Evolutionary conservation across 2,113 vertebrate genomes (phyloP).

Genomic region (Talpa occidentalis): DNA sequence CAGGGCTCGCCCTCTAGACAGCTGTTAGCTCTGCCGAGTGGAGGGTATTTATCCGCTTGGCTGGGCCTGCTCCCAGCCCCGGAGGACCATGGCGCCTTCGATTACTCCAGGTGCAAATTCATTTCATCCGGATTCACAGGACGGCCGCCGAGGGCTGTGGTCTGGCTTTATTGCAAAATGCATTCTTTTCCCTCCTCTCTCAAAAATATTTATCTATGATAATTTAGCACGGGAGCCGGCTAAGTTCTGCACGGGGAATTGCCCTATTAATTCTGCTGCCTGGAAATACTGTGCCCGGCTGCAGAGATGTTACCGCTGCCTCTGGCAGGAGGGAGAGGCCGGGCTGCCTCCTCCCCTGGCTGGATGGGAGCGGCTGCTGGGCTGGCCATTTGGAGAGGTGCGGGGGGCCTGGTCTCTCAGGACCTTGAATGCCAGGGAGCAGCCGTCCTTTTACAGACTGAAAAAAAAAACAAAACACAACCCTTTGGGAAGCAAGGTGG

Average conservation of each 20-base stretch:
- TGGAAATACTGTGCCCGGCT: slow-evolving; percentile 79
- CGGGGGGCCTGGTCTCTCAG: not conserved
- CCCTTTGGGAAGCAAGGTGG: not conserved
- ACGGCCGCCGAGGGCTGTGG: slow-evolving; percentile 77
- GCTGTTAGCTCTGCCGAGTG: not conserved
- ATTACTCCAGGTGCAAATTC: slow-evolving; percentile 84
- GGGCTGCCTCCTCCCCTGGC: not conserved
- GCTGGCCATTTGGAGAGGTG: not conserved
- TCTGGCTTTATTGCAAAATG: slow-evolving; percentile 85
- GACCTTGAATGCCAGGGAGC: too few species aligned
- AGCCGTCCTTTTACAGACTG: not conserved
- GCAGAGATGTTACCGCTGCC: slow-evolving; percentile 58
- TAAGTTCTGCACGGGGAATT: slow-evolving; percentile 86
- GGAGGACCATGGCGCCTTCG: slow-evolving; percentile 78
- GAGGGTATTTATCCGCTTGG: slow-evolving; percentile 58
- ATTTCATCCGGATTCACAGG: slow-evolving; percentile 82
- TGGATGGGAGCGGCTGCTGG: not conserved
- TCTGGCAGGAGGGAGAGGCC: not conserved
- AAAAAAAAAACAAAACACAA: not conserved
- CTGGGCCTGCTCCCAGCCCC: slow-evolving; percentile 45
- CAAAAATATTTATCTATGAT: slow-evolving; percentile 88
- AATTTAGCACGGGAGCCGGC: slow-evolving; percentile 84
- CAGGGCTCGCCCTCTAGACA: slow-evolving; percentile 23
- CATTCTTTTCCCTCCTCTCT: slow-evolving; percentile 83
- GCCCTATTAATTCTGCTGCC: slow-evolving; percentile 83